phyloP scores from a whole-genome alignment of 2,113 vertebrate genomes.

The Lasiurus borealis region DNA sequence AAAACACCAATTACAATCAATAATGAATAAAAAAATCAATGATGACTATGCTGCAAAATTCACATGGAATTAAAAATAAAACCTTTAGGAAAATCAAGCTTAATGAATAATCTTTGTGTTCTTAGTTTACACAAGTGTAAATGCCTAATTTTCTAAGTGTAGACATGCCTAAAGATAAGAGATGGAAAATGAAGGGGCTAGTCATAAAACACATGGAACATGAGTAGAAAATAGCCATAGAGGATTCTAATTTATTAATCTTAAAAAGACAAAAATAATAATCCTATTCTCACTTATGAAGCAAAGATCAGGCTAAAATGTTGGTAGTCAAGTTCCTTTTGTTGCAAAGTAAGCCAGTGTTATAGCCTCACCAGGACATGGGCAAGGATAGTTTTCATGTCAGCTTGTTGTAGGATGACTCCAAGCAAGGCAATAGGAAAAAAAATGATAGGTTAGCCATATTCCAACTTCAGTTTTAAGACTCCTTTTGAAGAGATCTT shows the following conservation, averaged over 20 bases:
- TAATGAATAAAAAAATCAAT: conserved; percentile 21
- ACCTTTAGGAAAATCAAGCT: background rate
- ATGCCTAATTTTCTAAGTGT: background rate
- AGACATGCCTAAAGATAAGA: background rate
- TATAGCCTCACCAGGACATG: background rate
- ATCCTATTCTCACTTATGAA: background rate
- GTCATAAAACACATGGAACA: background rate
- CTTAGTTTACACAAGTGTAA: background rate
- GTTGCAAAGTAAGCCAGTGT: background rate
- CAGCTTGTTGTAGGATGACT: background rate
- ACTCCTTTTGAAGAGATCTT: conserved; percentile 28
- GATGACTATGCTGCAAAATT: background rate
- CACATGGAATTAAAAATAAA: background rate
- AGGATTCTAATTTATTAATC: background rate
- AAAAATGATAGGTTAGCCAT: conserved; percentile 50
- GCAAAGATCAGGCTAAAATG: conserved; percentile 3
- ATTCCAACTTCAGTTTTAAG: conserved; percentile 40
- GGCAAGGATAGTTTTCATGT: background rate
- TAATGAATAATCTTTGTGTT: background rate
- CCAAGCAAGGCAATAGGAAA: background rate
- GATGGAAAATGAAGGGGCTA: accelerated
- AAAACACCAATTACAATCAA: conserved; percentile 30
- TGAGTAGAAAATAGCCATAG: background rate
- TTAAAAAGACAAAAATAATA: conserved; percentile 47
- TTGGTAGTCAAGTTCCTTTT: background rate